Percentiles rank a stretch among this genome's conserved stretches.
phyloP scores from a whole-genome alignment of 2,797 vertebrate genomes.

The Hippocampus kuda region DNA sequence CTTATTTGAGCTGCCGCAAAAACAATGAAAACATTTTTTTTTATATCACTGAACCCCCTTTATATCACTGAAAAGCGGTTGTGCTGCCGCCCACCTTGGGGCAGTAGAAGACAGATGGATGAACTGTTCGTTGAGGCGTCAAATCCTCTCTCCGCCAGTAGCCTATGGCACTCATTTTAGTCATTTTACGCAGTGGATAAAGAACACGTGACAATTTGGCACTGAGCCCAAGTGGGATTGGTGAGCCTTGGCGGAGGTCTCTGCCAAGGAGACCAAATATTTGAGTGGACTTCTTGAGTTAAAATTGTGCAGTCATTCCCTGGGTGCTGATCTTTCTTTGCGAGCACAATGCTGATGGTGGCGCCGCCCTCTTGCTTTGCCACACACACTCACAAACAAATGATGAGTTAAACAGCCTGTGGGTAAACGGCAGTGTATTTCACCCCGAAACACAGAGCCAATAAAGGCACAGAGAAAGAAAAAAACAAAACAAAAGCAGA shows the following conservation, averaged over 20 bases:
- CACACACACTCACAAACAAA: conserved; percentile 24
- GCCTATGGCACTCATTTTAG: background rate
- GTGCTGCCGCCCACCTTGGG: too few species aligned
- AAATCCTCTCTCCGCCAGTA: background rate
- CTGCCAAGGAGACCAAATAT: background rate
- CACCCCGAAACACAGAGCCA: conserved; percentile 52
- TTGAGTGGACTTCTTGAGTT: background rate
- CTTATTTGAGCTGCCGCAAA: background rate
- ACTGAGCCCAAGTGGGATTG: background rate
- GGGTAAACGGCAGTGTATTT: conserved; percentile 57
- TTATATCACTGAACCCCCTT: too few species aligned
- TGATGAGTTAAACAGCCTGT: conserved; percentile 46
- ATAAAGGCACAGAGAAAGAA: conserved; percentile 36
- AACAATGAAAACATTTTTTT: background rate
- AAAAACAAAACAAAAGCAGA: conserved; percentile 16
- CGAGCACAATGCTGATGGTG: conserved; percentile 17
- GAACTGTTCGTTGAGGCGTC: too few species aligned
- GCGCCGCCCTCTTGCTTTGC: conserved; percentile 32
- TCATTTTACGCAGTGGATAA: background rate
- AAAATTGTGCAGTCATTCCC: background rate
- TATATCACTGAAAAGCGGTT: too few species aligned
- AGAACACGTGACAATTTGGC: background rate
- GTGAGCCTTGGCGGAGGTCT: background rate
- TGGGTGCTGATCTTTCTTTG: conserved; percentile 14
- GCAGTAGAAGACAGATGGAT: too few species aligned